Conservation (phyloP, 2,797 vertebrate genomes). For the Macropodus opercularis region DNA sequence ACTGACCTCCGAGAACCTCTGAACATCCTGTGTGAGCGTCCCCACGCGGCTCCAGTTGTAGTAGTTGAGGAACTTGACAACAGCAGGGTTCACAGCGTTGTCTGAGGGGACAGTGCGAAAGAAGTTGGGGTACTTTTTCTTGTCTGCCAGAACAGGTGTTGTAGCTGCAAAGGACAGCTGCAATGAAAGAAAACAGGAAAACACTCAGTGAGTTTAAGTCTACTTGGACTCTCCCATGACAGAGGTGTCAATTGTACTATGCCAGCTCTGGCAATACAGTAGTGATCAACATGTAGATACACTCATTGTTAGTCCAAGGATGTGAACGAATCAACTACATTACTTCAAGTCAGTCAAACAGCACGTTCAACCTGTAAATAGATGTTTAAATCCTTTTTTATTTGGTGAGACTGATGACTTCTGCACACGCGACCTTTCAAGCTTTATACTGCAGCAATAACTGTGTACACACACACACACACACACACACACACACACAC, state of each 20-base stretch:
- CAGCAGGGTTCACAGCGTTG: conserved; percentile 98
- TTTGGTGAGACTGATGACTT: conserved; percentile 39
- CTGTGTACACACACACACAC: not conserved
- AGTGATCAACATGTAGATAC: not conserved
- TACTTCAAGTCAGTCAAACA: conserved; percentile 53
- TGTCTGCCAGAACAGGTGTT: conserved; percentile 96
- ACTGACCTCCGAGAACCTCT: conserved; percentile 97
- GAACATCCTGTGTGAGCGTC: conserved; percentile 97
- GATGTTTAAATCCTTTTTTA: conserved; percentile 45
- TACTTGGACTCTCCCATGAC: conserved; percentile 4
- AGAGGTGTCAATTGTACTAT: no score
- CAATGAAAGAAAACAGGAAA: conserved; percentile 28
- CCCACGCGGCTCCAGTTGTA: conserved; percentile 97
- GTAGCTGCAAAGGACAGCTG: conserved; percentile 98
- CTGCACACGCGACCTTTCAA: conserved; percentile 30
- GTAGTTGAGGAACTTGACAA: conserved; percentile 93
- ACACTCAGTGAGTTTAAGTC: conserved; percentile 10
- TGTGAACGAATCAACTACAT: conserved; percentile 35
- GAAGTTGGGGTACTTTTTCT: conserved; percentile 99
- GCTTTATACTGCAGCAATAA: not conserved
- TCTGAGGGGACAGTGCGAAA: conserved; percentile 98
- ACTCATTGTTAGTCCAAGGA: conserved; percentile 10
- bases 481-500: conserved; percentile 2
- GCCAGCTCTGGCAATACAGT: not conserved
- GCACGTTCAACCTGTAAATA: conserved; percentile 46